Percentiles rank a stretch among this genome's conserved stretches.
Evolutionary conservation across 2,113 vertebrate genomes (phyloP).

Genomic region (Indicator indicator): DNA sequence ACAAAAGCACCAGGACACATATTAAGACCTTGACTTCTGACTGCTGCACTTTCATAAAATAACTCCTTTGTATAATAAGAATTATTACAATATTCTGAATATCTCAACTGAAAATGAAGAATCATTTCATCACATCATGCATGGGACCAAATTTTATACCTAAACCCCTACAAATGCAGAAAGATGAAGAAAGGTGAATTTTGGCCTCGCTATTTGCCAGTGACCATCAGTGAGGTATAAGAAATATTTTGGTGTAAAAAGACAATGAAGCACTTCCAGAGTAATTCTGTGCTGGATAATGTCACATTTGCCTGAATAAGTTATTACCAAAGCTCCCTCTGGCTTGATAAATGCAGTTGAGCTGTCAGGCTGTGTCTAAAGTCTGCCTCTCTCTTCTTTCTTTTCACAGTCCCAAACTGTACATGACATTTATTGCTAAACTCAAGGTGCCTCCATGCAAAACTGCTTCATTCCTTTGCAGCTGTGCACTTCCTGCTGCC

Average conservation of each 20-base stretch:
- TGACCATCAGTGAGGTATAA: not conserved
- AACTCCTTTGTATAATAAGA: not conserved
- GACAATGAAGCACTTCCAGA: not conserved
- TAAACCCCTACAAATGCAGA: not conserved
- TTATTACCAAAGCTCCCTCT: not conserved
- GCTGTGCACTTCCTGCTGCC: slow-evolving; percentile 4
- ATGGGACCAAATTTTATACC: not conserved
- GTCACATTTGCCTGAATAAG: not conserved
- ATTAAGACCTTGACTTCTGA: not conserved
- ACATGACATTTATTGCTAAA: slow-evolving; percentile 51
- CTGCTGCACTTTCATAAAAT: not conserved
- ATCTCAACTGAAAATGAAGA: not conserved
- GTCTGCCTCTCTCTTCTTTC: not conserved
- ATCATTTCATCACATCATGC: not conserved
- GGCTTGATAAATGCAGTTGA: slow-evolving; percentile 14
- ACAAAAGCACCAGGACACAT: not conserved
- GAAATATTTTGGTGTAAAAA: not conserved
- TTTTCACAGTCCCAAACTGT: slow-evolving; percentile 50
- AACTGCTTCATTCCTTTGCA: not conserved
- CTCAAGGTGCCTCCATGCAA: slow-evolving; percentile 44
- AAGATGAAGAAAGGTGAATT: not conserved
- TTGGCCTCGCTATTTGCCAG: not conserved
- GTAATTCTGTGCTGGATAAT: not conserved
- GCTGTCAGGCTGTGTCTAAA: slow-evolving; percentile 33
- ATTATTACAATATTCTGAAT: not conserved